Evolutionary conservation across 2,888 invertebrate species (phyloP).

Genomic region (Coleophora flavipennella): DNA sequence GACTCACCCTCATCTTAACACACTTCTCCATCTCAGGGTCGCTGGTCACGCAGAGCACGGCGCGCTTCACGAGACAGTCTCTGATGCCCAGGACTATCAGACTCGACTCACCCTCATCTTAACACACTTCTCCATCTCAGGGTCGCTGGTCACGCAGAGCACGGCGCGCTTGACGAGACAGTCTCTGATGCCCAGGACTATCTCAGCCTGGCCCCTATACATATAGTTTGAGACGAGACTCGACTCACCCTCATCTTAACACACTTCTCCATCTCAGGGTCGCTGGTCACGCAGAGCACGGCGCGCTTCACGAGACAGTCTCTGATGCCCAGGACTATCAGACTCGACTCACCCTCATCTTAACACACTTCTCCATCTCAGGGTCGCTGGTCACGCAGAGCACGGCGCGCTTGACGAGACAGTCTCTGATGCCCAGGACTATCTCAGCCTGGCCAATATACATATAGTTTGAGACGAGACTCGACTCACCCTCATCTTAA

Average conservation of each 20-base stretch:
- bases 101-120: slow-evolving; percentile 90
- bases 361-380: slow-evolving; percentile 92
- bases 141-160: slow-evolving; percentile 91
- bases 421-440: slow-evolving; percentile 83
- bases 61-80: slow-evolving; percentile 87
- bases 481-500: slow-evolving; percentile 89
- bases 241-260: slow-evolving; percentile 88
- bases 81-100: slow-evolving; percentile 81
- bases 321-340: slow-evolving; percentile 80
- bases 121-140: slow-evolving; percentile 91
- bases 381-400: slow-evolving; percentile 93
- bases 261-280: slow-evolving; percentile 92
- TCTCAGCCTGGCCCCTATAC: slow-evolving; percentile 76
- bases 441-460: slow-evolving; percentile 76
- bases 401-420: slow-evolving; percentile 88
- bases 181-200: slow-evolving; percentile 81
- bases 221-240: too few species aligned
- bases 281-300: slow-evolving; percentile 92
- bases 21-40: slow-evolving; percentile 93
- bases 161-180: slow-evolving; percentile 91
- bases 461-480: too few species aligned
- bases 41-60: slow-evolving; percentile 93
- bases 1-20: slow-evolving; percentile 87
- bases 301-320: slow-evolving; percentile 90
- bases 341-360: slow-evolving; percentile 90